Conservation (phyloP, 92 coral and sea anemone genomes). For the Epizoanthus illoricatus region DNA sequence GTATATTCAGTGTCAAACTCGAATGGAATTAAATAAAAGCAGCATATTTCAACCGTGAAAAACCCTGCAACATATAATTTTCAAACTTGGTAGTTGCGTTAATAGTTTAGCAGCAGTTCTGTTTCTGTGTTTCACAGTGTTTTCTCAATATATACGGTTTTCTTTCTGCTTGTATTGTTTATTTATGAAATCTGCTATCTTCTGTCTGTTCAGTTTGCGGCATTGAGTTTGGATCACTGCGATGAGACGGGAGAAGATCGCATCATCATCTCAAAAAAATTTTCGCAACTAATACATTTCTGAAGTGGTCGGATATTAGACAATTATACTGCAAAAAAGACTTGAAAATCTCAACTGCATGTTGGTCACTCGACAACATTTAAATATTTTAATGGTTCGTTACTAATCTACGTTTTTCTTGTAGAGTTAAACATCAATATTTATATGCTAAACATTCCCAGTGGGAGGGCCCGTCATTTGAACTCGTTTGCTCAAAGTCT, state of each 20-base stretch:
- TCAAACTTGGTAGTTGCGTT: no score
- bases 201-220: conserved; percentile 10
- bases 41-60: no score
- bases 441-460: conserved; percentile 25
- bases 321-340: not conserved
- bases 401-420: not conserved
- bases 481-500: conserved; percentile 1
- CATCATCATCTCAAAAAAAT: not conserved
- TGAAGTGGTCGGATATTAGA: not conserved
- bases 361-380: not conserved
- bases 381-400: not conserved
- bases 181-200: conserved; percentile 23
- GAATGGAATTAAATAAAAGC: no score
- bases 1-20: no score
- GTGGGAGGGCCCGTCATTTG: conserved; percentile 10
- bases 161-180: conserved; percentile 9
- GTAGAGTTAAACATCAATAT: conserved; percentile 36
- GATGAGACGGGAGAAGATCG: conserved; percentile 20
- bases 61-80: no score
- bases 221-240: not conserved
- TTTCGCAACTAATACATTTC: not conserved
- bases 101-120: no score
- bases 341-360: not conserved
- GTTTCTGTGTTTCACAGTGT: no score
- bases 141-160: not conserved